Evolutionary conservation across 2,888 invertebrate species (phyloP), one percentile per base, ranked within the genome.

Genomic region (Chloroclysta siterata): DNA sequence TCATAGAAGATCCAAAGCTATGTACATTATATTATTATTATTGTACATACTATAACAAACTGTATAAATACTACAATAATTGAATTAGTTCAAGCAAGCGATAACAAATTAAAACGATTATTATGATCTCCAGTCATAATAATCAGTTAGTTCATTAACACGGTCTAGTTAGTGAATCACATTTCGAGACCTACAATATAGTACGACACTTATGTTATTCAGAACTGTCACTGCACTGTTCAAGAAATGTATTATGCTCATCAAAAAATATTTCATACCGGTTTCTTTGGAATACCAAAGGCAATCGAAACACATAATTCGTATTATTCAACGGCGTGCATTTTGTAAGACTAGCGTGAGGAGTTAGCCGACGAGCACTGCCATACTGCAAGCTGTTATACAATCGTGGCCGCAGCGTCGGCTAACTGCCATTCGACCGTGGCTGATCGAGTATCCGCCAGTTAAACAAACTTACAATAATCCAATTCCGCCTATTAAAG

Each of bases 291-390:
- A 74, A 69, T 69, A 71, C 72, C 80, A 78, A 74, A 83, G 74
- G 69, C 86, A 84, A 72, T 85, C 82, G 72, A 87, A 84, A 74
- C 86, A 87, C 85, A 86, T 85, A 72, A 77, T 61, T 51, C 63
- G 59, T 56, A 57, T 56, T 63, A 62, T 64, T 72, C 66, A 72
- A 74, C 77, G 77, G 74, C 68, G 72, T 68, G 64, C 75, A 68
- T 78, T 72, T 77, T 74, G 73, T 72, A 73, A 76, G 73, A 79
- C 76, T 76, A 71, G 62, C 67, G 64, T 63, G 69, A 55, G 28
- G 50, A 46, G 55, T 64, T 65, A 65, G 51, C 50, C 62, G 62
- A 61, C 51, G 58, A 59, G 57, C 61, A 65, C 65, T 54, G 57
- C 46, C 65, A 63, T 66, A 68, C 71, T 74, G 72, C 67, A 74